Percentiles rank a stretch among this genome's conserved stretches.
Evolutionary conservation across 92 coral and sea anemone species (phyloP).

Genomic region (Heteractis magnifica): DNA sequence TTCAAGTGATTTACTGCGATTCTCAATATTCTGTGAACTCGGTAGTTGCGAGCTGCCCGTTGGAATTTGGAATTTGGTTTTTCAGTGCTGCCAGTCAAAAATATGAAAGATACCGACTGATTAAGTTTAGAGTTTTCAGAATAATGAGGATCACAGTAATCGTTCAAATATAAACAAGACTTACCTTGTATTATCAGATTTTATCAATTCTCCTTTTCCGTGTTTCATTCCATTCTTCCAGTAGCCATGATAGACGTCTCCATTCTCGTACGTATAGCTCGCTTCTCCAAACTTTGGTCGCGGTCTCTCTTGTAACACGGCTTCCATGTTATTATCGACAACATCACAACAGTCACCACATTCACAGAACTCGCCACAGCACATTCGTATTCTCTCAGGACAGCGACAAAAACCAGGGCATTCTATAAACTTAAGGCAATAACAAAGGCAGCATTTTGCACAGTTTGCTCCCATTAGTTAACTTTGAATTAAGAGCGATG

Average conservation of each 20-base stretch:
- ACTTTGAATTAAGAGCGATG: neutral
- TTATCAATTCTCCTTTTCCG: conserved; percentile 69
- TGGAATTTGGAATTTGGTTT: too few relatives aligned
- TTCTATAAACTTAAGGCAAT: conserved; percentile 48
- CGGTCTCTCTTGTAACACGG: conserved; percentile 35
- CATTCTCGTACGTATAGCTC: conserved; percentile 48
- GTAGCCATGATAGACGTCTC: conserved; percentile 63
- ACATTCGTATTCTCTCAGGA: conserved; percentile 15
- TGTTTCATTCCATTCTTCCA: conserved; percentile 55
- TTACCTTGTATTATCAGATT: conserved; percentile 72
- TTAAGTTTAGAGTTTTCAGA: too few relatives aligned
- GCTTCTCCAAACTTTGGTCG: conserved; percentile 30
- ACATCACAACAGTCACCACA: conserved; percentile 81
- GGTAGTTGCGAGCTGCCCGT: too few relatives aligned
- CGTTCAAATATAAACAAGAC: neutral
- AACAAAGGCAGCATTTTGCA: conserved; percentile 56
- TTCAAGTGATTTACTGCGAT: too few relatives aligned
- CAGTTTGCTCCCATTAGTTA: conserved; percentile 54
- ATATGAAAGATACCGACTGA: too few relatives aligned
- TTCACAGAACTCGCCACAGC: conserved; percentile 64
- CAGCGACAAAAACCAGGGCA: conserved; percentile 56
- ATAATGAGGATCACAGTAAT: too few relatives aligned
- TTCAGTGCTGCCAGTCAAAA: too few relatives aligned
- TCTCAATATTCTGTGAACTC: too few relatives aligned
- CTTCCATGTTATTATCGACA: conserved; percentile 55